These are phyloP conservation scores for Gallinago solitaria DNA, from an alignment of 2,797 vertebrate genomes.

Conservation along the genomic window DNA sequence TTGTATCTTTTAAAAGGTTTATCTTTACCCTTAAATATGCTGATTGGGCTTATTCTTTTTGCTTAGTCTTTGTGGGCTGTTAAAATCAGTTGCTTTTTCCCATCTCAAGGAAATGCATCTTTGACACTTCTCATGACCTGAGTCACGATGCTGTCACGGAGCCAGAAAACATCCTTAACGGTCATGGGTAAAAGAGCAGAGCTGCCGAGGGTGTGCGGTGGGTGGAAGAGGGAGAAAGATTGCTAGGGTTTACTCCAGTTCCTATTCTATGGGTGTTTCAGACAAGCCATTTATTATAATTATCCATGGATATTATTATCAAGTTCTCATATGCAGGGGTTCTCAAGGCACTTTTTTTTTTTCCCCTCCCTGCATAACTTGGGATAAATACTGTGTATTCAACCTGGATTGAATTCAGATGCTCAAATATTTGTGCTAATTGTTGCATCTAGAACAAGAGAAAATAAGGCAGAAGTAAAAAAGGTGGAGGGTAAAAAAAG, in stretches of 20 bases:
- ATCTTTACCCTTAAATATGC: constrained; percentile 70
- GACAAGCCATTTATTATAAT: constrained; percentile 57
- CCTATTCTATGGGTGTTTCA: constrained; percentile 52
- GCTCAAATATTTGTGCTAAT: neutral
- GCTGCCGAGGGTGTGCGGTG: constrained; percentile 45
- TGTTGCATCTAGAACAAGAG: neutral
- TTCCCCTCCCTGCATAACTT: neutral
- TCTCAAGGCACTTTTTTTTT: neutral
- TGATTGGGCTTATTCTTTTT: constrained; percentile 69
- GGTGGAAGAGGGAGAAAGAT: constrained; percentile 49
- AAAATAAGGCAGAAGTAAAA: neutral
- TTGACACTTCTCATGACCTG: constrained; percentile 91
- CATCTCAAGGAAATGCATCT: constrained; percentile 85
- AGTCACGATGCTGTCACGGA: constrained; percentile 79
- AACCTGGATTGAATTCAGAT: neutral
- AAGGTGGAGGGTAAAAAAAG: neutral
- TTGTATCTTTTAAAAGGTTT: constrained; percentile 64
- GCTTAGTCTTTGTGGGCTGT: constrained; percentile 68
- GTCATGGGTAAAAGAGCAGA: constrained; percentile 76
- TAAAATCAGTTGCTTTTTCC: constrained; percentile 81
- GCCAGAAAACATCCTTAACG: constrained; percentile 77
- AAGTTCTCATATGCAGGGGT: constrained; percentile 53
- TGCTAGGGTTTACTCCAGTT: constrained; percentile 28
- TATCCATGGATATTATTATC: constrained; percentile 55
- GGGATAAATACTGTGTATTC: neutral